Percentiles rank a stretch among this genome's conserved stretches.
These are phyloP conservation scores for Brotula barbata DNA, from an alignment of 2,797 vertebrate genomes.

Conservation along the genomic window DNA sequence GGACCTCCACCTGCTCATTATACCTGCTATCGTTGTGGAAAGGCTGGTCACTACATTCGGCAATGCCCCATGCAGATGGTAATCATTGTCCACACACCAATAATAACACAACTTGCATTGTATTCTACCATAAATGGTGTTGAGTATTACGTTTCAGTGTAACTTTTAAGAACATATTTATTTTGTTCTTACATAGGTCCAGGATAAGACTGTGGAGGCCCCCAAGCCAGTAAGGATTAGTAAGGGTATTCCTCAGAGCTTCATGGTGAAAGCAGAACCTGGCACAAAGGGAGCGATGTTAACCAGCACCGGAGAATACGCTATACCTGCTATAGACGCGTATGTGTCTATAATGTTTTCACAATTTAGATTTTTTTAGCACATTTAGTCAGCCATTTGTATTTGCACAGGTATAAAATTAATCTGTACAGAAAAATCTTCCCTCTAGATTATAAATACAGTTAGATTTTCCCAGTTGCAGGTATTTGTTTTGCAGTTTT, in stretches of 20 bases:
- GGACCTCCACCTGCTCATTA: conserved; percentile 96
- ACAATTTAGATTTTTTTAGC: background rate
- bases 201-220: conserved; percentile 94
- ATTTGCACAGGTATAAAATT: no score
- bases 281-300: conserved; percentile 98
- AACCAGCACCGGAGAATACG: conserved; percentile 97
- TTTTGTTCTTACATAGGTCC: conserved; percentile 46
- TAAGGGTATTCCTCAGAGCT: conserved; percentile 98
- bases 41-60: conserved; percentile 97
- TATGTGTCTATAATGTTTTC: conserved; percentile 73
- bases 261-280: conserved; percentile 98
- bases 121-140: background rate
- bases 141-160: background rate
- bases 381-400: background rate
- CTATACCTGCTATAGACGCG: conserved; percentile 98
- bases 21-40: conserved; percentile 94
- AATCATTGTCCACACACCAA: conserved; percentile 59
- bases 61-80: conserved; percentile 95
- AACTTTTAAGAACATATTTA: background rate
- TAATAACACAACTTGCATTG: background rate
- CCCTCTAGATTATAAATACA: no score
- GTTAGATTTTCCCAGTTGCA: no score
- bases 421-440: no score
- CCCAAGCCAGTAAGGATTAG: conserved; percentile 94
- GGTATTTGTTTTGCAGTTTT: no score